Conservation (phyloP, 2,888 invertebrate species). For the Amiota mariae region DNA sequence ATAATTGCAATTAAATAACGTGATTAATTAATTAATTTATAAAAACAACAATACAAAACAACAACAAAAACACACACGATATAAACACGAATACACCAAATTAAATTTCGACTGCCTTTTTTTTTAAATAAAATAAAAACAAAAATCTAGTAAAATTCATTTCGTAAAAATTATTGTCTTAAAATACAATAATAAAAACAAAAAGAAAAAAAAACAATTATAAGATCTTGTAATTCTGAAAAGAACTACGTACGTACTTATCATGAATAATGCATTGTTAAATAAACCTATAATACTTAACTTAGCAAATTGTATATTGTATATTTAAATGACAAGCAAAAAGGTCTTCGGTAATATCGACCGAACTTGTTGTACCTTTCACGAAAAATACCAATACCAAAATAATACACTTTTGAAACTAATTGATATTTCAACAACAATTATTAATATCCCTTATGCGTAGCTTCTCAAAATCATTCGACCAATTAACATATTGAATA, state of each 20-base stretch:
- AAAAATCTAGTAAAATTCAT: conserved; percentile 44
- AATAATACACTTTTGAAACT: too few relatives aligned
- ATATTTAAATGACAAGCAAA: too few relatives aligned
- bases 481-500: too few relatives aligned
- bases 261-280: conserved; percentile 48
- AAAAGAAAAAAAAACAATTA: conserved; percentile 31
- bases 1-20: too few relatives aligned
- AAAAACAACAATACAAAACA: too few relatives aligned
- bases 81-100: conserved; percentile 37
- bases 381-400: too few relatives aligned
- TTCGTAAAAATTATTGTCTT: conserved; percentile 31
- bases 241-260: neutral
- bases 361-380: too few relatives aligned
- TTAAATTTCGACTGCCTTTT: conserved; percentile 65
- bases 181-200: conserved; percentile 27
- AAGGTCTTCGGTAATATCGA: too few relatives aligned
- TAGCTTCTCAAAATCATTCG: too few relatives aligned
- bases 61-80: conserved; percentile 41
- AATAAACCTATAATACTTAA: conserved; percentile 32
- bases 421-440: too few relatives aligned
- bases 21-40: too few relatives aligned
- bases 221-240: conserved; percentile 46
- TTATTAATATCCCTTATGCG: too few relatives aligned
- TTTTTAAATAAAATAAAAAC: conserved; percentile 48
- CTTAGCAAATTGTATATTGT: conserved; percentile 46